Evolutionary conservation across 2,797 vertebrate species (phyloP).

Genomic region (Rallus crepitans): DNA sequence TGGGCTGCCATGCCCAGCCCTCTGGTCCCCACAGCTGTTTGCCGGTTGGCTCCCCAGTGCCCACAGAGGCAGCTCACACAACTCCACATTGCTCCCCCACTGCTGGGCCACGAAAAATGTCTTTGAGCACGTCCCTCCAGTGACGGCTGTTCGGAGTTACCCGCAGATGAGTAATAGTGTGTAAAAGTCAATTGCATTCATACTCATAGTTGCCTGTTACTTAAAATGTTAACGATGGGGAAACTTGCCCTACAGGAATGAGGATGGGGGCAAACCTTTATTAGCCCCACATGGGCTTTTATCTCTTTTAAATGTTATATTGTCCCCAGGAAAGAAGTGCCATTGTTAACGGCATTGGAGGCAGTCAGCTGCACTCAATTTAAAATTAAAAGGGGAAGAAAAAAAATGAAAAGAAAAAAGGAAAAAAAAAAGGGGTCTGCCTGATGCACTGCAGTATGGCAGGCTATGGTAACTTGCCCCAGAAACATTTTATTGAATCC

Average conservation of each 20-base stretch:
- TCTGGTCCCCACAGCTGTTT: not conserved
- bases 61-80: not conserved
- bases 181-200: conserved; percentile 40
- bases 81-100: not conserved
- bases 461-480: conserved; percentile 62
- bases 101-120: not conserved
- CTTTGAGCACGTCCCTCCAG: not conserved
- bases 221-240: conserved; percentile 57
- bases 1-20: not conserved
- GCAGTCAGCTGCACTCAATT: conserved; percentile 82
- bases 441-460: conserved; percentile 66
- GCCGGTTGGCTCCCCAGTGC: not conserved
- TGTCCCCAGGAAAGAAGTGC: conserved; percentile 74
- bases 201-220: conserved; percentile 36
- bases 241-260: conserved; percentile 72
- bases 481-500: conserved; percentile 80
- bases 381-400: conserved; percentile 70
- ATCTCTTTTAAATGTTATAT: conserved; percentile 76
- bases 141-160: not conserved
- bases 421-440: conserved; percentile 47
- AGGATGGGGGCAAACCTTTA: conserved; percentile 73
- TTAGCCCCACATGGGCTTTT: conserved; percentile 75
- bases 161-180: not conserved
- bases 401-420: conserved; percentile 35
- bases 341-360: conserved; percentile 77